Conservation (phyloP, 2,113 vertebrate species). For the Carassius carassius region DNA sequence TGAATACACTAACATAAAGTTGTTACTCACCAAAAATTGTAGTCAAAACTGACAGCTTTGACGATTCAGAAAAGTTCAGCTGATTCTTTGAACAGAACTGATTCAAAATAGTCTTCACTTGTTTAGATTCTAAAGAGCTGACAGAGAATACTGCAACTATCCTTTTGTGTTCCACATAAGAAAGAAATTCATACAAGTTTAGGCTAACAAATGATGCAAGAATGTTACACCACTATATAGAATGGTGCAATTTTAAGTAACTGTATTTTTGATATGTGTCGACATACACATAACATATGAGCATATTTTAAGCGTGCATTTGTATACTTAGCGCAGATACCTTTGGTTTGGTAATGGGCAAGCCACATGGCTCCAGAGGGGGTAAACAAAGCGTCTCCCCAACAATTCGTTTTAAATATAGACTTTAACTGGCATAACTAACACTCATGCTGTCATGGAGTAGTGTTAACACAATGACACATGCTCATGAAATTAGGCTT, state of each 20-base stretch:
- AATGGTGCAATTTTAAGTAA: not conserved
- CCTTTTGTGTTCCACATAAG: not conserved
- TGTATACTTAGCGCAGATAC: constrained; percentile 35
- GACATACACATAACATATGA: constrained; percentile 9
- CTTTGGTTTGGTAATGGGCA: constrained; percentile 52
- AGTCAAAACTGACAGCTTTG: not conserved
- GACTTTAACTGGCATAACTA: constrained; percentile 49
- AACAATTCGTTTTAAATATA: constrained; percentile 67
- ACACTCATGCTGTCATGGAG: constrained; percentile 48
- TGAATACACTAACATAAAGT: not conserved
- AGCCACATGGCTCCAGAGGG: constrained; percentile 53
- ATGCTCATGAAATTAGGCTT: constrained; percentile 49
- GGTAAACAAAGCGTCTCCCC: constrained; percentile 61
- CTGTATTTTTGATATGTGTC: not conserved
- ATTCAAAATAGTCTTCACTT: not conserved
- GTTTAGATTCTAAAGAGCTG: not conserved
- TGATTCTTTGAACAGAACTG: not conserved
- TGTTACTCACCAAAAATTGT: not conserved
- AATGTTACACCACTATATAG: not conserved
- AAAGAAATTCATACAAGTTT: too few species aligned
- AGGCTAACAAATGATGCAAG: too few species aligned
- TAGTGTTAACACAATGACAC: constrained; percentile 40
- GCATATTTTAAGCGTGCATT: constrained; percentile 43
- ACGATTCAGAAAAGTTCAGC: not conserved
- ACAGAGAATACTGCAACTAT: not conserved